Percentiles rank a stretch among this genome's conserved stretches.
Evolutionary conservation across 2,113 vertebrate species (phyloP).

Genomic region (Macaca nemestrina): DNA sequence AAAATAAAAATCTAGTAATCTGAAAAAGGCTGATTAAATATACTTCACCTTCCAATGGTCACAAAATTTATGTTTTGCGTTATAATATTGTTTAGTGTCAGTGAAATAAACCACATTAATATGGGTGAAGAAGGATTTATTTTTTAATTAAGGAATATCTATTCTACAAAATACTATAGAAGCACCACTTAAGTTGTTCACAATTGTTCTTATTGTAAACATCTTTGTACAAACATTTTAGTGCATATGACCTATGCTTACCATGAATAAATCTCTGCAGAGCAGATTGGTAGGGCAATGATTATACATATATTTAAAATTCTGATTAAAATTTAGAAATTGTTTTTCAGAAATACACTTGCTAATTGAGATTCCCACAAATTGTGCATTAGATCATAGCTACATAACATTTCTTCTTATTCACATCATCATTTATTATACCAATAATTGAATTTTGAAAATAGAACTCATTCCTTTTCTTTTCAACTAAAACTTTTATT

Average conservation of each 20-base stretch:
- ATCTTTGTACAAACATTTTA: background rate
- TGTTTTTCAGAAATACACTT: background rate
- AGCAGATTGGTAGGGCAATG: background rate
- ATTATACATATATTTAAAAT: background rate
- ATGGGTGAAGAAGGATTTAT: background rate
- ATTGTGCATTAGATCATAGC: background rate
- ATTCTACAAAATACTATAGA: background rate
- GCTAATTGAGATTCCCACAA: background rate
- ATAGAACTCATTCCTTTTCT: background rate
- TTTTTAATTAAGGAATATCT: background rate
- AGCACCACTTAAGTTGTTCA: background rate
- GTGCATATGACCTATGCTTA: background rate
- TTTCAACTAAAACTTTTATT: background rate
- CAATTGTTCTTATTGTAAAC: background rate
- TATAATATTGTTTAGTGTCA: background rate
- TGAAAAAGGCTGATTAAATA: background rate
- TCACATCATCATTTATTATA: background rate
- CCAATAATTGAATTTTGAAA: background rate
- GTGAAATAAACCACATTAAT: background rate
- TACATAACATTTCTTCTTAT: background rate
- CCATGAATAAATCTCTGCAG: background rate
- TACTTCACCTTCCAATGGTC: background rate
- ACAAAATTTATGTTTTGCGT: background rate
- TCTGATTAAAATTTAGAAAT: background rate
- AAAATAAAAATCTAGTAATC: background rate